These are phyloP conservation scores for Philonicus albiceps DNA, from an alignment of 2,888 invertebrate genomes.

Conservation along the genomic window DNA sequence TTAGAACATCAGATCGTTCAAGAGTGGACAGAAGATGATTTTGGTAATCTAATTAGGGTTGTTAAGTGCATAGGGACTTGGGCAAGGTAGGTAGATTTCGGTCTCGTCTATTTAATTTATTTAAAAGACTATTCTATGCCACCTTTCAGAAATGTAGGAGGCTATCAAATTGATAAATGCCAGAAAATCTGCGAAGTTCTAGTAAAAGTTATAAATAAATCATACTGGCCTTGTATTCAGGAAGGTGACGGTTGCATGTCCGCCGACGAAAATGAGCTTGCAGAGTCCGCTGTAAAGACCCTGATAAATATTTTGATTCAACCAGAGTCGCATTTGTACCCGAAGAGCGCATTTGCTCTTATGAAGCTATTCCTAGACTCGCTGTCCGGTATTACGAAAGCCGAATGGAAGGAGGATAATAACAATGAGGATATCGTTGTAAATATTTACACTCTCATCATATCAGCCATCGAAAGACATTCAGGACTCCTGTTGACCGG, in stretches of 20 bases:
- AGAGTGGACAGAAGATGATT: constrained; percentile 62
- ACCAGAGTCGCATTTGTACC: constrained; percentile 70
- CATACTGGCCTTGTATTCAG: constrained; percentile 61
- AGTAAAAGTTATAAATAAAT: constrained; percentile 62
- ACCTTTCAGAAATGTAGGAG: constrained; percentile 58
- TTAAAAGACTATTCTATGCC: neutral
- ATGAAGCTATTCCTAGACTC: constrained; percentile 69
- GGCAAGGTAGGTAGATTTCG: constrained; percentile 66
- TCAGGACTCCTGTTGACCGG: constrained; percentile 64
- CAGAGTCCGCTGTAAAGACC: constrained; percentile 71
- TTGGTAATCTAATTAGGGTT: constrained; percentile 66
- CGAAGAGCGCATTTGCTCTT: constrained; percentile 67
- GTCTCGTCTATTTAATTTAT: constrained; percentile 50
- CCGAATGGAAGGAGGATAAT: constrained; percentile 64
- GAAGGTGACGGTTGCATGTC: constrained; percentile 65
- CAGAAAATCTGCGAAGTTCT: constrained; percentile 60
- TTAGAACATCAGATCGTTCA: constrained; percentile 57
- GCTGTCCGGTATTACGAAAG: constrained; percentile 66
- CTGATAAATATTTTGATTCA: constrained; percentile 66
- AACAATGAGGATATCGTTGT: constrained; percentile 71
- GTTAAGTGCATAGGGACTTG: constrained; percentile 69
- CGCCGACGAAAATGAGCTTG: constrained; percentile 67
- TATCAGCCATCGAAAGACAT: constrained; percentile 77
- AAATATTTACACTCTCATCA: constrained; percentile 73
- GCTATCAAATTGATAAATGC: constrained; percentile 60